Evolutionary conservation across 2,113 vertebrate species (phyloP).

Genomic region (Gymnobelideus leadbeateri): DNA sequence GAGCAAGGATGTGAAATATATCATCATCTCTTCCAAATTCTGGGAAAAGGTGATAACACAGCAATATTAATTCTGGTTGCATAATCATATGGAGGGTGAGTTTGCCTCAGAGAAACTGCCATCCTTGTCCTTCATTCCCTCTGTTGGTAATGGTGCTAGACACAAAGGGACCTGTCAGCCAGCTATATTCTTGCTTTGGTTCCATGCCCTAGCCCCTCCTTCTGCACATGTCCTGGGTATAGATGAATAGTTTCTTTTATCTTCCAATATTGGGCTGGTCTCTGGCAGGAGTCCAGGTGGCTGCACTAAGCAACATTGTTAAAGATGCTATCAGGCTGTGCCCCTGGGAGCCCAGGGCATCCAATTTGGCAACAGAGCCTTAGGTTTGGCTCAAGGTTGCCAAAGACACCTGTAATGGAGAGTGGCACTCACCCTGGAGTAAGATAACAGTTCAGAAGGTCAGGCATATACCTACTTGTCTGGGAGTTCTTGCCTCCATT

Average conservation of each 20-base stretch:
- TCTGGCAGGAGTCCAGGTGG: not conserved
- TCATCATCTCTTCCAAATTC: not conserved
- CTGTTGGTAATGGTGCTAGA: conserved; percentile 4
- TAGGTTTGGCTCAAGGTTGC: not conserved
- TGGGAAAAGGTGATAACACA: not conserved
- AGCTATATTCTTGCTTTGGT: not conserved
- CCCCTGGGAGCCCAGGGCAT: not conserved
- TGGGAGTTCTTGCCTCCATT: not conserved
- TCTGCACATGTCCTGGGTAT: not conserved
- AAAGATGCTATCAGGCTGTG: not conserved
- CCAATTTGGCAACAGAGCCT: not conserved
- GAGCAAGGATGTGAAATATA: not conserved
- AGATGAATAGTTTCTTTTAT: not conserved
- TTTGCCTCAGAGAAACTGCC: not conserved
- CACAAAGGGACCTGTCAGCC: not conserved
- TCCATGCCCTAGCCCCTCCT: not conserved
- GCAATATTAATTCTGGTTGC: not conserved
- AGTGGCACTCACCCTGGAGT: not conserved
- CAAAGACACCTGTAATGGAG: not conserved
- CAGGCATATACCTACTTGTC: not conserved
- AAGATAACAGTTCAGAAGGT: not conserved
- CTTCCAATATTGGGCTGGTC: not conserved
- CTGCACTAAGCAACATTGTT: not conserved
- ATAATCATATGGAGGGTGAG: not conserved
- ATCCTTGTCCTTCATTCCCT: not conserved